Conservation (phyloP, 2,113 vertebrate species). For the Elephas maximus region DNA sequence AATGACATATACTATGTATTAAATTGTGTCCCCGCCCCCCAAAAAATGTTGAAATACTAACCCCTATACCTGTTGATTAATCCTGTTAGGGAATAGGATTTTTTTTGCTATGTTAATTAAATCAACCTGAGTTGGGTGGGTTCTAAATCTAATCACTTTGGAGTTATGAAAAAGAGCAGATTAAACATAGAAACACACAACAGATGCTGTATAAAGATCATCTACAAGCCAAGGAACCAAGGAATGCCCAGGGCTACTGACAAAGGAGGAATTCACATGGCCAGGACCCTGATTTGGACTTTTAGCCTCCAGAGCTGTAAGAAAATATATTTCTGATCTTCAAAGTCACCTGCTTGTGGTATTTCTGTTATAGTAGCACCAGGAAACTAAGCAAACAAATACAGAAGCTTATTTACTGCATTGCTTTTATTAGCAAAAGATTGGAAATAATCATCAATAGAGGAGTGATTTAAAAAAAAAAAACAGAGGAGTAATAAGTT, state of each 20-base stretch:
- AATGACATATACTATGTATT: neutral
- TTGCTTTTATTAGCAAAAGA: constrained; percentile 8
- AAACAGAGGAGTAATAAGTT: neutral
- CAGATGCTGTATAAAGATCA: neutral
- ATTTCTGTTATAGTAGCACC: neutral
- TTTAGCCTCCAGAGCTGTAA: neutral
- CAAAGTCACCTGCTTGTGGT: neutral
- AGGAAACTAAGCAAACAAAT: neutral
- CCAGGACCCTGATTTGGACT: neutral
- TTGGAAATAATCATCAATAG: neutral
- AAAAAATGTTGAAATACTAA: neutral
- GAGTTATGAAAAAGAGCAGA: neutral
- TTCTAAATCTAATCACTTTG: neutral
- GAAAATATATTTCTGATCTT: neutral
- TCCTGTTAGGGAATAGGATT: neutral
- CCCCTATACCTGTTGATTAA: neutral
- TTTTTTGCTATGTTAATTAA: neutral
- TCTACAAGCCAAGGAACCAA: neutral
- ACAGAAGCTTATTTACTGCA: neutral
- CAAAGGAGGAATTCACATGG: neutral
- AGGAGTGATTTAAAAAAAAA: neutral
- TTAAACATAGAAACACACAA: neutral
- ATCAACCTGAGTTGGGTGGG: neutral
- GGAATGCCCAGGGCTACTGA: neutral
- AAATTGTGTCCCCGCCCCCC: neutral